A percentile compares a stretch with the other conserved stretches of the same genome.
phyloP scores from a whole-genome alignment of 2,888 invertebrate species.

The Tridacna gigas region DNA sequence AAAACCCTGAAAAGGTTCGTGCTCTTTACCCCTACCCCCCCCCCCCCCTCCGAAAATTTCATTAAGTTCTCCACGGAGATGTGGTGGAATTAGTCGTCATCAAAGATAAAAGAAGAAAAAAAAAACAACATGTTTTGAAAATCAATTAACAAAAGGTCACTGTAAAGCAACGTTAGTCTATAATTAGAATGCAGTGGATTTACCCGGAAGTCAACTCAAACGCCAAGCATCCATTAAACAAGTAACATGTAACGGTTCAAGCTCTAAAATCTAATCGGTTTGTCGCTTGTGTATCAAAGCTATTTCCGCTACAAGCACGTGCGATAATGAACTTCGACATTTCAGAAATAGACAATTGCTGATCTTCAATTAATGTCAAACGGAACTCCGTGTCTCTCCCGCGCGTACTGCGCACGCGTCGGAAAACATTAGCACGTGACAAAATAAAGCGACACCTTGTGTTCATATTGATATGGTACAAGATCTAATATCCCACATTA shows the following conservation, averaged over 20 bases:
- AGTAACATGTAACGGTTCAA: constrained; percentile 16
- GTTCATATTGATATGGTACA: constrained; percentile 56
- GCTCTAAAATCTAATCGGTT: constrained; percentile 30
- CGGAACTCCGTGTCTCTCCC: constrained; percentile 43
- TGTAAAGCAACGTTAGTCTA: background rate
- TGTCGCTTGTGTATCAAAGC: constrained; percentile 35
- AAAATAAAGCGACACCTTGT: constrained; percentile 58
- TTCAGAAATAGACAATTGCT: constrained; percentile 34
- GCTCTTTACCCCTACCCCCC: no score
- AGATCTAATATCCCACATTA: constrained; percentile 48
- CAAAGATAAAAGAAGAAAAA: no score
- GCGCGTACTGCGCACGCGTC: constrained; percentile 60
- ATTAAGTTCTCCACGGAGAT: no score
- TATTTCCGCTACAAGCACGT: constrained; percentile 56
- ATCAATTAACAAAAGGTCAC: constrained; percentile 7
- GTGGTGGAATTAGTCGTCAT: no score
- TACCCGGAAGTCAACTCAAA: constrained; percentile 21
- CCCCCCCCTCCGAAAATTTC: no score
- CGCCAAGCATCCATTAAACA: constrained; percentile 10
- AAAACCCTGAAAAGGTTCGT: no score
- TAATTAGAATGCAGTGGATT: constrained; percentile 4
- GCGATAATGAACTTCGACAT: constrained; percentile 45
- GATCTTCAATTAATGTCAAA: constrained; percentile 62
- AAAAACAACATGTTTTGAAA: no score
- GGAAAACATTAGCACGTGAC: constrained; percentile 62